Conservation (phyloP, 2,888 invertebrate species). For the Ephialtes manifestator region DNA sequence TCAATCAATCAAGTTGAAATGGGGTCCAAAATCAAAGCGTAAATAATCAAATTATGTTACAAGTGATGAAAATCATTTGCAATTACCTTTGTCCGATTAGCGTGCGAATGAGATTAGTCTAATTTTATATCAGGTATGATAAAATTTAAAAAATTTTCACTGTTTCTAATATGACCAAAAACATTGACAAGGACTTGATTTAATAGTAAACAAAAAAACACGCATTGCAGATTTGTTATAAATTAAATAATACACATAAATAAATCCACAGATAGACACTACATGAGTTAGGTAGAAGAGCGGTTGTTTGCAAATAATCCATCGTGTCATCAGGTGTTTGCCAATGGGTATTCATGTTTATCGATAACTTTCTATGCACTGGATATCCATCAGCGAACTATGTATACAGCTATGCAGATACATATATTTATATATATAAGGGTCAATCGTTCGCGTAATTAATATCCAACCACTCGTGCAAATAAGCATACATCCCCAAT, state of each 20-base stretch:
- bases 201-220: not conserved
- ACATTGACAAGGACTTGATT: not conserved
- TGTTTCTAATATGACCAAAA: not conserved
- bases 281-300: not conserved
- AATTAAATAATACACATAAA: not conserved
- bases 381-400: not conserved
- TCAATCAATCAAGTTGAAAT: no score
- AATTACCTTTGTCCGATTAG: slow-evolving; percentile 61
- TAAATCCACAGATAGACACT: not conserved
- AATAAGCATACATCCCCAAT: not conserved
- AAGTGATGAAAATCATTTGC: slow-evolving; percentile 77
- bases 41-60: slow-evolving; percentile 76
- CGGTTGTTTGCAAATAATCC: slow-evolving; percentile 9
- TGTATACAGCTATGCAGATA: not conserved
- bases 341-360: not conserved
- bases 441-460: slow-evolving; percentile 22
- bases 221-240: not conserved
- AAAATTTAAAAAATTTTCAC: not conserved
- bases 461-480: slow-evolving; percentile 6
- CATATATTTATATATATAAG: not conserved
- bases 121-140: not conserved
- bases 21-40: slow-evolving; percentile 78
- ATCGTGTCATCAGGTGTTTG: not conserved
- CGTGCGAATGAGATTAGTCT: not conserved
- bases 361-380: not conserved